These are phyloP conservation scores for Acrossocheilus fasciatus DNA, from an alignment of 2,797 vertebrate genomes.

Conservation along the genomic window DNA sequence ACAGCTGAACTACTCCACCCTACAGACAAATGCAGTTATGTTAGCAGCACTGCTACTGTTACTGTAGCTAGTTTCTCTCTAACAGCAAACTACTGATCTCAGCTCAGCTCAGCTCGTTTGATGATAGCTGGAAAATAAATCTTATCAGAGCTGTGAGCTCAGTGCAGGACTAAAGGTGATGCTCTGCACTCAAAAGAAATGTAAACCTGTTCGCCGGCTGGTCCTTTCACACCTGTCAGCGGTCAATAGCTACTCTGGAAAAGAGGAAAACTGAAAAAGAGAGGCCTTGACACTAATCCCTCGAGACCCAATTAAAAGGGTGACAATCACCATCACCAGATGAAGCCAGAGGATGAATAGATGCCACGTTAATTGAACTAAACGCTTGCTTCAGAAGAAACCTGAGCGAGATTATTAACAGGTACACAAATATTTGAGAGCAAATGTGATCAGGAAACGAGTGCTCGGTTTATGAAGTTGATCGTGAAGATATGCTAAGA, in stretches of 20 bases:
- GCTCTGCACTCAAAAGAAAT: slow-evolving; percentile 27
- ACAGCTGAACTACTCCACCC: not conserved
- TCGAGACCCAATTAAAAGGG: slow-evolving; percentile 80
- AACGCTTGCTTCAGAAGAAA: slow-evolving; percentile 27
- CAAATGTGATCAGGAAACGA: not conserved
- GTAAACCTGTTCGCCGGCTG: slow-evolving; percentile 54
- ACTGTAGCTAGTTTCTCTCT: not conserved
- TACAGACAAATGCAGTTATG: not conserved
- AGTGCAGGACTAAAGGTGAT: not conserved
- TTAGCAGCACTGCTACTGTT: not conserved
- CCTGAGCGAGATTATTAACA: slow-evolving; percentile 13
- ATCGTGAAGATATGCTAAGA: not conserved
- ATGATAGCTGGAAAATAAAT: not conserved
- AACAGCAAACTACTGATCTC: not conserved
- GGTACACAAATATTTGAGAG: slow-evolving; percentile 1
- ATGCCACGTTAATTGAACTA: slow-evolving; percentile 76
- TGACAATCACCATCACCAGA: slow-evolving; percentile 59
- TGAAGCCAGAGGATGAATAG: slow-evolving; percentile 69
- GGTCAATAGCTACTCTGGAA: slow-evolving; percentile 56
- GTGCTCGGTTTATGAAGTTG: not conserved
- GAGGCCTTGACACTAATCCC: slow-evolving; percentile 69
- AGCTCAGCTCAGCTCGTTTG: not conserved
- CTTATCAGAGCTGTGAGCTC: not conserved
- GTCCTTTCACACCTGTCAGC: slow-evolving; percentile 32
- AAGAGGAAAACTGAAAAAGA: slow-evolving; percentile 39